Evolutionary conservation across 2,113 vertebrate genomes (phyloP).

Genomic region (Falcunculus frontatus): DNA sequence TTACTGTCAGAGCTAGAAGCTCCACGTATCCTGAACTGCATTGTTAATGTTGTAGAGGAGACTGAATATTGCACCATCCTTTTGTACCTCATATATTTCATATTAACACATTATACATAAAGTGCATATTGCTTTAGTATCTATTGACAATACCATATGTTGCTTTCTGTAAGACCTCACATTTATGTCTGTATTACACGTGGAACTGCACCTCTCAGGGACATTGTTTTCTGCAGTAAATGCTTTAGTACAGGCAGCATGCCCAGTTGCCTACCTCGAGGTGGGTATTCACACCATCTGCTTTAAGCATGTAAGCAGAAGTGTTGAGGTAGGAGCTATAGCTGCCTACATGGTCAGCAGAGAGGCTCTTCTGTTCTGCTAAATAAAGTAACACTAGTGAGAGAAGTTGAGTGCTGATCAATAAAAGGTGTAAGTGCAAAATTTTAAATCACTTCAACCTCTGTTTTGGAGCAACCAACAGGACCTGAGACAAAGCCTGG

Average conservation of each 20-base stretch:
- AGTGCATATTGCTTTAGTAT: neutral
- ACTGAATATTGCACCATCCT: neutral
- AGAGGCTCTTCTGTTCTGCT: neutral
- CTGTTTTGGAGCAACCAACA: neutral
- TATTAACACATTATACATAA: neutral
- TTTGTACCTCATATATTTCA: neutral
- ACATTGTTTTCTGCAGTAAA: neutral
- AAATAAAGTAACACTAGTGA: neutral
- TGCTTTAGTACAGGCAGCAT: neutral
- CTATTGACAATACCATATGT: neutral
- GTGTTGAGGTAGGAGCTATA: neutral
- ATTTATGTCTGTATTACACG: neutral
- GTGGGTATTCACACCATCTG: neutral
- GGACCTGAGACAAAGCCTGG: neutral
- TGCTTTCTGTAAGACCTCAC: neutral
- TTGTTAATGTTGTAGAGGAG: neutral
- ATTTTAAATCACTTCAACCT: neutral
- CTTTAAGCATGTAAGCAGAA: neutral
- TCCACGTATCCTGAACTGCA: rapidly evolving
- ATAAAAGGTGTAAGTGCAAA: neutral
- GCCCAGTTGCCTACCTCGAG: neutral
- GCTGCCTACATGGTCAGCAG: neutral
- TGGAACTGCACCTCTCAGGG: rapidly evolving
- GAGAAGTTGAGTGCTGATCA: neutral
- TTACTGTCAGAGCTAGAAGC: neutral